phyloP scores from a whole-genome alignment of 37 sponge, comb jelly and placozoan genomes.

The Chondrosia reniformis region DNA sequence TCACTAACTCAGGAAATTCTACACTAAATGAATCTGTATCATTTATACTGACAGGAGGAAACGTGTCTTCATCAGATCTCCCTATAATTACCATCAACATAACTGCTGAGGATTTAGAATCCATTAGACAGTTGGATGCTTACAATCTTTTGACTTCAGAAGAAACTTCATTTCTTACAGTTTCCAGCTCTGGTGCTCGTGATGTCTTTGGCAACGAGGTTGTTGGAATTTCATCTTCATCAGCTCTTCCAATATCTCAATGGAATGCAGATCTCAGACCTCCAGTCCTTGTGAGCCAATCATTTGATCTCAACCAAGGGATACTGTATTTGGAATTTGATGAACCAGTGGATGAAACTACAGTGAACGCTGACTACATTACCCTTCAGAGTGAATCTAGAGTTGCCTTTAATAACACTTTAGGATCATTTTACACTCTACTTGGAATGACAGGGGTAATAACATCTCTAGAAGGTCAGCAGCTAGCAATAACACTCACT shows the following conservation, averaged over 20 bases:
- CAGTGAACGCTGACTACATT: slow-evolving; percentile 35
- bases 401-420: slow-evolving; percentile 23
- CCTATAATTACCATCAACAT: slow-evolving; percentile 58
- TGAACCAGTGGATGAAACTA: slow-evolving; percentile 54
- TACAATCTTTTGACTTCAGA: slow-evolving; percentile 53
- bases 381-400: slow-evolving; percentile 49
- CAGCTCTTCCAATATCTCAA: slow-evolving; percentile 40
- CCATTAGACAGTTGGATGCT: slow-evolving; percentile 62
- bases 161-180: slow-evolving; percentile 51
- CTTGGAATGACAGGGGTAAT: slow-evolving; percentile 20
- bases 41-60: slow-evolving; percentile 66
- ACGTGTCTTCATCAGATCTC: slow-evolving; percentile 47
- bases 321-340: slow-evolving; percentile 42
- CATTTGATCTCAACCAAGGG: slow-evolving; percentile 63
- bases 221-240: slow-evolving; percentile 19
- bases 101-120: slow-evolving; percentile 43
- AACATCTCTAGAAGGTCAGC: background rate
- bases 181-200: slow-evolving; percentile 19
- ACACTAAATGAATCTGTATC: slow-evolving; percentile 8
- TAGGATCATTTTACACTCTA: slow-evolving; percentile 55
- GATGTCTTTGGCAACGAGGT: slow-evolving; percentile 70
- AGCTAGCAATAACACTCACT: slow-evolving; percentile 40
- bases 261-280: slow-evolving; percentile 74
- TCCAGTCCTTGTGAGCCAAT: slow-evolving; percentile 40
- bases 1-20: slow-evolving; percentile 47